Evolutionary conservation across 2,888 invertebrate species (phyloP).

Genomic region (Sarcophaga carnaria): DNA sequence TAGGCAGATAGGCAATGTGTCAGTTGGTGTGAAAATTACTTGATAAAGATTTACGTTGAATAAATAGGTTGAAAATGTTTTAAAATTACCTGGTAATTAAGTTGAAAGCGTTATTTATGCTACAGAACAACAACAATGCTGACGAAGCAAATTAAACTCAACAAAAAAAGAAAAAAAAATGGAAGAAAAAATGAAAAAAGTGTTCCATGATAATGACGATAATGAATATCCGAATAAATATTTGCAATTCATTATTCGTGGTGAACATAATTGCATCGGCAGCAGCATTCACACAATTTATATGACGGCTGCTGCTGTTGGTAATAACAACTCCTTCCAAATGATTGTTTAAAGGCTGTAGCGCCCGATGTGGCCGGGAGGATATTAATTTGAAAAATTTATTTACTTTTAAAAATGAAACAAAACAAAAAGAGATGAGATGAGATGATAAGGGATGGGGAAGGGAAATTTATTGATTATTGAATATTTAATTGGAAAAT

Average conservation of each 20-base stretch:
- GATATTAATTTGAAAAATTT: background rate
- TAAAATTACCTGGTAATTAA: constrained; percentile 59
- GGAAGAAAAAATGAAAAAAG: background rate
- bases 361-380: background rate
- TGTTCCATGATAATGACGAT: background rate
- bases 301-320: background rate
- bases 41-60: constrained; percentile 20
- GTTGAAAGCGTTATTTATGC: constrained; percentile 35
- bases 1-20: background rate
- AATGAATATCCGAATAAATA: background rate
- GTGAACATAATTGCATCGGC: background rate
- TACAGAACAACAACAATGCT: background rate
- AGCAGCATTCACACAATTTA: background rate
- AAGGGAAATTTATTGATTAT: constrained; percentile 22
- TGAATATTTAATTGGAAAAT: constrained; percentile 63
- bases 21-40: background rate
- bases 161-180: no score
- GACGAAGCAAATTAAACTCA: background rate
- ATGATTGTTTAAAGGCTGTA: constrained; percentile 14
- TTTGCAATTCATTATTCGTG: background rate
- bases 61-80: background rate
- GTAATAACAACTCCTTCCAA: background rate
- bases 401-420: constrained; percentile 47
- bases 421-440: background rate
- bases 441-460: no score